Conservation (phyloP, 2,797 vertebrate genomes). For the Sebastes hubbsi region DNA sequence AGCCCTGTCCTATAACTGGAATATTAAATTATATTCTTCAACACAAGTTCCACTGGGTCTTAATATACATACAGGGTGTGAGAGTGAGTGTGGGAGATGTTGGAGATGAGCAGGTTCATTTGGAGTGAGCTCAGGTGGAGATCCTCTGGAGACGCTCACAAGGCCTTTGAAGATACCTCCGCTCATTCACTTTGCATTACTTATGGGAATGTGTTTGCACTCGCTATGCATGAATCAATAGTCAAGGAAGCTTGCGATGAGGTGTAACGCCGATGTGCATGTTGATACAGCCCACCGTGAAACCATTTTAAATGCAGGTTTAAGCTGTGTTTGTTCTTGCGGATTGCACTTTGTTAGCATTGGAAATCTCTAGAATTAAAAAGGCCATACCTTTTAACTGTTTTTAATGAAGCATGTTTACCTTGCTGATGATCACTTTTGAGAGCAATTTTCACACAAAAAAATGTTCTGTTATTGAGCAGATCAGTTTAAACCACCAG, state of each 20-base stretch:
- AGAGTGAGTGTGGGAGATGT: neutral
- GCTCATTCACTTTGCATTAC: constrained; percentile 17
- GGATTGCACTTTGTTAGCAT: neutral
- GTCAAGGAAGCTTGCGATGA: neutral
- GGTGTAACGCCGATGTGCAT: neutral
- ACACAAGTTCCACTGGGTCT: constrained; percentile 22
- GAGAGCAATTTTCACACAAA: neutral
- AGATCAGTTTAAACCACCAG: neutral
- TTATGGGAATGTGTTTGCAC: neutral
- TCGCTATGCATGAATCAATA: neutral
- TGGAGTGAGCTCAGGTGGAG: constrained; percentile 36
- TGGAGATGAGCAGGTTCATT: constrained; percentile 27
- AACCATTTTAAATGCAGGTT: neutral
- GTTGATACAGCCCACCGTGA: neutral
- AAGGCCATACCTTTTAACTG: rapidly evolving
- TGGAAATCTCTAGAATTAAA: neutral
- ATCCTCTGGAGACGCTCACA: constrained; percentile 27
- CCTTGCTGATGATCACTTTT: no score
- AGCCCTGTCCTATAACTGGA: constrained; percentile 33
- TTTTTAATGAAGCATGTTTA: neutral
- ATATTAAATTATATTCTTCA: constrained; percentile 35
- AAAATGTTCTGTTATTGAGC: neutral
- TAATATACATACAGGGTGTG: constrained; percentile 11
- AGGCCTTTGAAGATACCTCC: constrained; percentile 39
- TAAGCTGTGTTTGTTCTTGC: neutral